phyloP scores from a whole-genome alignment of 2,113 vertebrate genomes.

The Bostrychus sinensis region DNA sequence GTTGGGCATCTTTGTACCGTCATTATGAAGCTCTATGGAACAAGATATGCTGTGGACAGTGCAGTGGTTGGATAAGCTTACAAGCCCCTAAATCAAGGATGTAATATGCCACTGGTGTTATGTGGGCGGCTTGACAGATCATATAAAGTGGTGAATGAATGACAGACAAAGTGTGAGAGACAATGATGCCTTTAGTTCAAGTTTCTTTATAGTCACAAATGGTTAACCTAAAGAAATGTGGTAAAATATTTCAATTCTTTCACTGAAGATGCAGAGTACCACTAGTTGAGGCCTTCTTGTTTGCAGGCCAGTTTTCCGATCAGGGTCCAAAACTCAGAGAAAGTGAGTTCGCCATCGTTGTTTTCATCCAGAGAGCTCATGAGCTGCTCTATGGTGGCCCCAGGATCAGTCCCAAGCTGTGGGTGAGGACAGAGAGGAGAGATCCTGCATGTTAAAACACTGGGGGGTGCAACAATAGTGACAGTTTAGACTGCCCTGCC shows the following conservation, averaged over 20 bases:
- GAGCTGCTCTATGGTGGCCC: constrained; percentile 66
- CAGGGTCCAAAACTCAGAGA: constrained; percentile 82
- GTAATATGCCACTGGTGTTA: constrained; percentile 20
- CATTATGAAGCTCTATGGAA: constrained; percentile 52
- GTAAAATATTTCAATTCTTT: neutral
- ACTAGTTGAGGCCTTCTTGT: constrained; percentile 72
- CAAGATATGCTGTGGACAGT: constrained; percentile 40
- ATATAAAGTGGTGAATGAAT: constrained; percentile 58
- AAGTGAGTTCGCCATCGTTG: constrained; percentile 80
- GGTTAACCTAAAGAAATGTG: constrained; percentile 45
- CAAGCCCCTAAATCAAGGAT: constrained; percentile 61
- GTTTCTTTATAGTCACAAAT: constrained; percentile 47
- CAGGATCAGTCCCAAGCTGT: constrained; percentile 72
- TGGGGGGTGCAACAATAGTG: constrained; percentile 2
- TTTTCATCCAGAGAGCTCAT: constrained; percentile 78
- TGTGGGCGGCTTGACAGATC: constrained; percentile 9
- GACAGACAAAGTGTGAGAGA: constrained; percentile 53
- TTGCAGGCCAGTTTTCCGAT: constrained; percentile 77
- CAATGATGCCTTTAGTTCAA: constrained; percentile 68
- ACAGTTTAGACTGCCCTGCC: constrained; percentile 50
- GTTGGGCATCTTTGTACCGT: constrained; percentile 49
- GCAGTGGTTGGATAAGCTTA: constrained; percentile 48
- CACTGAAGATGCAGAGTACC: constrained; percentile 9
- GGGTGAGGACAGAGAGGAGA: constrained; percentile 37
- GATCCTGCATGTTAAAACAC: constrained; percentile 1